Percentiles rank a stretch among this genome's conserved stretches.
These are phyloP conservation scores for Pterostichus madidus DNA, from an alignment of 2,888 invertebrate species.

Conservation along the genomic window DNA sequence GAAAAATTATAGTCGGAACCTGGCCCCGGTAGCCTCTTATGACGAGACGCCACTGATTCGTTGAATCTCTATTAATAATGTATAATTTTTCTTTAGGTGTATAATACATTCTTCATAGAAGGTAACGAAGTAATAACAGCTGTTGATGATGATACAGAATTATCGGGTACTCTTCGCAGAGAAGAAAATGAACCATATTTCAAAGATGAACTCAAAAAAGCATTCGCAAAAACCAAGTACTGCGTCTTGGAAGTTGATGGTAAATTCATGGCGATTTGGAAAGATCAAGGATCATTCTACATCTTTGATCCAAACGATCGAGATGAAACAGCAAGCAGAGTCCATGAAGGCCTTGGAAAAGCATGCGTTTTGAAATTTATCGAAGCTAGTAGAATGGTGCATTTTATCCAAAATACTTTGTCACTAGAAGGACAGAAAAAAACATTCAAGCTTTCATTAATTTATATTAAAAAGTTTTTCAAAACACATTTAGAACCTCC, in stretches of 20 bases:
- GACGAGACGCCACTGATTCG: too few relatives aligned
- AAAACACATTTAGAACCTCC: conserved; percentile 39
- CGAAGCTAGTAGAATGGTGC: neutral
- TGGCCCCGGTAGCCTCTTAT: too few relatives aligned
- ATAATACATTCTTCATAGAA: neutral
- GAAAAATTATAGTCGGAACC: too few relatives aligned
- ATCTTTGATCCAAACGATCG: conserved; percentile 82
- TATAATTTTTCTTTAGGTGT: neutral
- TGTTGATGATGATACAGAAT: neutral
- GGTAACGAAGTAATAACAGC: neutral
- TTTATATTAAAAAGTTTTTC: conserved; percentile 42
- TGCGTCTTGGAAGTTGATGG: conserved; percentile 79
- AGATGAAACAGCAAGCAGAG: conserved; percentile 77
- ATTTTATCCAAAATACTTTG: neutral
- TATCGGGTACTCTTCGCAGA: neutral
- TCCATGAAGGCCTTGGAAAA: conserved; percentile 58
- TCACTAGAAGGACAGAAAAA: conserved; percentile 7
- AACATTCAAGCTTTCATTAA: conserved; percentile 20
- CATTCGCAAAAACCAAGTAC: conserved; percentile 80
- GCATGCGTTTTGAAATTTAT: conserved; percentile 4
- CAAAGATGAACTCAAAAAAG: conserved; percentile 73
- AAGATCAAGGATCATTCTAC: conserved; percentile 79
- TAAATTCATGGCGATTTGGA: conserved; percentile 80
- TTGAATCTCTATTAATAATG: too few relatives aligned
- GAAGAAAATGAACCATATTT: neutral